Evolutionary conservation across 2,797 vertebrate species (phyloP), one percentile per base, ranked within the genome.

Genomic region (Enoplosus armatus): DNA sequence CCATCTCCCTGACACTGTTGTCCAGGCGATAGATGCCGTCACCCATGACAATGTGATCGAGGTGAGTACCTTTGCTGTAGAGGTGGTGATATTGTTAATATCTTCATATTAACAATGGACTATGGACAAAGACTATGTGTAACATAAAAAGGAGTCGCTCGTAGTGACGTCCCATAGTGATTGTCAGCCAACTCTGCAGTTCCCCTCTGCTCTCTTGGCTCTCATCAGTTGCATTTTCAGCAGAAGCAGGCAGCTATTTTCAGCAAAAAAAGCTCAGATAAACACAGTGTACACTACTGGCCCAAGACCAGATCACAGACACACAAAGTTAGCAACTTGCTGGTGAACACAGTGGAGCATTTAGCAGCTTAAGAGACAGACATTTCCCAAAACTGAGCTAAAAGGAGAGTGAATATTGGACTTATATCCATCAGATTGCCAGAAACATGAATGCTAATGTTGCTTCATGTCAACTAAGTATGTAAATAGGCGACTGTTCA

Each of bases 1-100:
- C 60, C 82, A 93, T 29, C 86, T 90, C 3, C 96, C 97, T 3
- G 85, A 95, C 18, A 50, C 82, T 8, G 88, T 95, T 50, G 85
- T 95, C 61, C 93, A 97, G 58, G 89, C 93, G 74, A 94, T 98
- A 8, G 96, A 98, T 51, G 89, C 95, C 0, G 91, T 98, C 72
- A 81, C 95, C 70, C 89, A 93, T 2, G 87, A 88, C 3, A 95
- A 97, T 39, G 89, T 99, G 69, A 89, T 96, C 87, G 95, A 95
- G 79, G 98, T 98, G 90, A 96, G 96, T 93, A n/a, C n/a, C 27
- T 78, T 53, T 3, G 14, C 12, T 24, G 29, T 24, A 33, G 22
- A 50, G 1, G 8, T 27, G 4, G 12, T 29, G 26, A 31, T 20
- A 11, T 29, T 27, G 24, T n/a, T n/a, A n/a, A n/a, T n/a, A n/a